These are phyloP conservation scores for Diaprepes abbreviatus DNA, from an alignment of 2,888 invertebrate genomes.

Conservation along the genomic window DNA sequence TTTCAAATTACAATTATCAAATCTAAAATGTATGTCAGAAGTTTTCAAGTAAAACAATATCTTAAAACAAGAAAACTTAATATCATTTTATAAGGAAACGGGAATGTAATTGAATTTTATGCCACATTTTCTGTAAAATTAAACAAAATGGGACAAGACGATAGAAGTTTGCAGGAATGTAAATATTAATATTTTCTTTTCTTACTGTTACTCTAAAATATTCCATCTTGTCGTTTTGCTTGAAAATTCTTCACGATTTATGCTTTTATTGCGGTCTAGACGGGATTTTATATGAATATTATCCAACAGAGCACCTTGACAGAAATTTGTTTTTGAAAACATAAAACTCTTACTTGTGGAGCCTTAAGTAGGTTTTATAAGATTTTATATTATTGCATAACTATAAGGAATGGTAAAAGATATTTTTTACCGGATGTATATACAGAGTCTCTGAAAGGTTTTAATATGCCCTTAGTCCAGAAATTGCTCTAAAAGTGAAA, in stretches of 20 bases:
- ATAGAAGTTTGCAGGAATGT: constrained; percentile 22
- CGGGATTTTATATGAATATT: constrained; percentile 13
- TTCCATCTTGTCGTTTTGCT: background rate
- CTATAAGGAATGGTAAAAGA: too few relatives aligned
- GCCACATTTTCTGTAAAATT: constrained; percentile 51
- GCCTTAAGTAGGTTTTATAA: background rate
- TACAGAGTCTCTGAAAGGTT: too few relatives aligned
- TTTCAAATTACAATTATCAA: too few relatives aligned
- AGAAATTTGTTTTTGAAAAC: constrained; percentile 10
- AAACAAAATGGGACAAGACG: constrained; percentile 25
- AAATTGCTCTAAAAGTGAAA: too few relatives aligned
- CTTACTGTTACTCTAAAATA: constrained; percentile 14
- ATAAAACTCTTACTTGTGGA: background rate
- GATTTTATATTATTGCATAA: too few relatives aligned
- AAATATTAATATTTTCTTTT: constrained; percentile 34
- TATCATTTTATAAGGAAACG: constrained; percentile 45
- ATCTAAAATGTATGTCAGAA: too few relatives aligned
- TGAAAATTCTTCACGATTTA: constrained; percentile 14
- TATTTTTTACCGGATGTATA: too few relatives aligned
- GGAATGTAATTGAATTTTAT: constrained; percentile 52
- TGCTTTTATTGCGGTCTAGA: constrained; percentile 16
- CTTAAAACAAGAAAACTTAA: constrained; percentile 38
- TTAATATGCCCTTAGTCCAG: too few relatives aligned
- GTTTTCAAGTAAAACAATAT: constrained; percentile 6
- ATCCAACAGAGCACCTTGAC: constrained; percentile 11